Base-by-base conservation (phyloP, 1,140 invertebrate genomes). In the Lanistes nyassanus region DNA sequence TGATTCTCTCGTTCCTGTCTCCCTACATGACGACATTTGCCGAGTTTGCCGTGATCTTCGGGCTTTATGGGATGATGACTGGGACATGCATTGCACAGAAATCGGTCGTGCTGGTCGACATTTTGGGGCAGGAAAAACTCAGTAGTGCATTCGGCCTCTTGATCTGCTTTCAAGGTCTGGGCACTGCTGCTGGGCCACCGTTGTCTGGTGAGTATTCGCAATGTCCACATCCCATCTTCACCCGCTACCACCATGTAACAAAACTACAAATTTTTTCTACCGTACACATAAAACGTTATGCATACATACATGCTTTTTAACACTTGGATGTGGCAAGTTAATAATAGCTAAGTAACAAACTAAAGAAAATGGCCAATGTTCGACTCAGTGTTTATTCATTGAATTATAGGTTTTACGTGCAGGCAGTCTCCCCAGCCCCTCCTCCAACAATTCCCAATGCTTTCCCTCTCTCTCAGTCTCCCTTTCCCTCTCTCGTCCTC, bases 111-210 rank as follows among this genome's bases (percentile, higher is more conserved):
- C 83, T 91, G 26, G 97, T 98, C 11, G 97, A 99, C 83, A 92
- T 99, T 39, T 91, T 99, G 65, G 97, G 97, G 0, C 89, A 97
- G 77, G 95, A 97, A 82, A 95, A 95, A 82, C 88, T 98, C 26
- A 96, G 95, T 0, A 97, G 97, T 88, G 96, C 96, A 9, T 98
- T 98, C 88, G 97, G 97, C 34, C 90, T 99, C 29, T 92, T 97
- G 62, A 92, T 98, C 73, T 90, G 97, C 53, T 98, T 98, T 90
- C 96, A 98, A 92, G 97, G 97, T 37, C 85, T 97, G 66, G 96
- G 96, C 3, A 95, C 95, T 3, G 91, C 94, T 7, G 90, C 97
- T 39, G 96, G 96, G 71, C 91, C 94, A 76, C 96, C 96, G 58
- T 90, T 97, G 62, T 94, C 95, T 84, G 96, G 95, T 95, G 76